A percentile compares a stretch with the other conserved stretches of the same genome.
These are phyloP conservation scores for Arctia plantaginis DNA, from an alignment of 2,888 invertebrate genomes.

Conservation along the genomic window DNA sequence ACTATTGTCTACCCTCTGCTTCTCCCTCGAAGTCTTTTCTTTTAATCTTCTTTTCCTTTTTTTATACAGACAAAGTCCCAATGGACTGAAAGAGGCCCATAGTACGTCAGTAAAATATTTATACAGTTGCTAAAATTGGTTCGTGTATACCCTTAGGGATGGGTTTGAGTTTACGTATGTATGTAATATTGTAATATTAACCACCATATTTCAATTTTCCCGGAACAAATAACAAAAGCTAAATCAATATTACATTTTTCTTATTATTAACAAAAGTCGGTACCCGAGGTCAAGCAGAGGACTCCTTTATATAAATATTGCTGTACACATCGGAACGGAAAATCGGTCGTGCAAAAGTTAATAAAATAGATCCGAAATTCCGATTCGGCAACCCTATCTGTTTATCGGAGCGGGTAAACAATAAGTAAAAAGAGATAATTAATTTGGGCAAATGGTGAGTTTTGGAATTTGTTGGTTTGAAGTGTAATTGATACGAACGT, in stretches of 20 bases:
- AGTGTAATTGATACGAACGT: conserved; percentile 10
- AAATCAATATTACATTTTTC: conserved; percentile 40
- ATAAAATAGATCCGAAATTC: conserved; percentile 43
- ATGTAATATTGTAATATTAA: conserved; percentile 4
- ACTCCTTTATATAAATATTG: conserved; percentile 39
- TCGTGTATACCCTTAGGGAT: neutral
- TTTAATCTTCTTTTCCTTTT: neutral
- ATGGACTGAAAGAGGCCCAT: neutral
- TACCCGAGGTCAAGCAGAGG: conserved; percentile 14
- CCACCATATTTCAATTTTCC: neutral
- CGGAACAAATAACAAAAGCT: conserved; percentile 1
- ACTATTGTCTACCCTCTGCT: too few species aligned
- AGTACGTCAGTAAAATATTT: neutral
- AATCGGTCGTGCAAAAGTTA: conserved; percentile 49
- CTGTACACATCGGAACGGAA: conserved; percentile 20
- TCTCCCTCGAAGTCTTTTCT: too few species aligned
- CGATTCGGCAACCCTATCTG: conserved; percentile 24
- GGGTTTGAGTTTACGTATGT: neutral
- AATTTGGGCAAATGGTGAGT: conserved; percentile 18
- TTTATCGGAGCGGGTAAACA: conserved; percentile 21
- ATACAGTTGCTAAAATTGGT: neutral
- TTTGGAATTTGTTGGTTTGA: conserved; percentile 16
- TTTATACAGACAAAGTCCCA: too few species aligned
- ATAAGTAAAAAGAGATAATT: conserved; percentile 25
- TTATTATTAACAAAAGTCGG: conserved; percentile 46